Percentiles rank a stretch among this genome's conserved stretches.
phyloP scores from a whole-genome alignment of 2,888 invertebrate genomes.

The Drosophila gaucha region DNA sequence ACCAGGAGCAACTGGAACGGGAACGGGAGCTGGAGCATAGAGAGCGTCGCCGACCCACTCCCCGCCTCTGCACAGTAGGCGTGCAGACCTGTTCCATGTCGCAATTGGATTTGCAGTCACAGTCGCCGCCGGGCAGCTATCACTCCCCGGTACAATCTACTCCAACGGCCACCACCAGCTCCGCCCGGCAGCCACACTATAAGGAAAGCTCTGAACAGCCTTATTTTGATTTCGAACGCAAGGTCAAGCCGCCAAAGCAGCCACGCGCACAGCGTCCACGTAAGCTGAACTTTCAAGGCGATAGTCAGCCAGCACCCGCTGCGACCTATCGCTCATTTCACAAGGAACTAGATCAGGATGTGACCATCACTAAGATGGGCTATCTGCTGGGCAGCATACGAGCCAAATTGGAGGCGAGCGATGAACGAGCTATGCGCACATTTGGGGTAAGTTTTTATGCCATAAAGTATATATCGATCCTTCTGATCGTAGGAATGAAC shows the following conservation, averaged over 20 bases:
- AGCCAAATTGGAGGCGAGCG: slow-evolving; percentile 80
- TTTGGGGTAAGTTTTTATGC: slow-evolving; percentile 82
- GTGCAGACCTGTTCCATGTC: slow-evolving; percentile 77
- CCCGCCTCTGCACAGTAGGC: slow-evolving; percentile 72
- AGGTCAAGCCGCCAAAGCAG: slow-evolving; percentile 78
- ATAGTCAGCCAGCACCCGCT: slow-evolving; percentile 32
- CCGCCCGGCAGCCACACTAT: slow-evolving; percentile 27
- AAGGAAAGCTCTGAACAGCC: slow-evolving; percentile 33
- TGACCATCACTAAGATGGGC: slow-evolving; percentile 81
- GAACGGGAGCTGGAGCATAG: neutral
- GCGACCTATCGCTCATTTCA: slow-evolving; percentile 83
- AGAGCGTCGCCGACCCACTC: slow-evolving; percentile 10
- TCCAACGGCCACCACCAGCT: slow-evolving; percentile 47
- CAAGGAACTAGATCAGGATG: slow-evolving; percentile 82
- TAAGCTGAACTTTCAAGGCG: slow-evolving; percentile 73
- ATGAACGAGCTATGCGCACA: slow-evolving; percentile 75
- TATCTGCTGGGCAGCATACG: slow-evolving; percentile 82
- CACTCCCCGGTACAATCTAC: slow-evolving; percentile 80
- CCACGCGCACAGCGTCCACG: slow-evolving; percentile 58
- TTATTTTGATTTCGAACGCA: slow-evolving; percentile 82
- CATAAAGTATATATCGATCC: too few species aligned
- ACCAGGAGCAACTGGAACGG: slow-evolving; percentile 31
- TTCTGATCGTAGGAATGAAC: too few species aligned
- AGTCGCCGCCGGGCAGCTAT: slow-evolving; percentile 83
- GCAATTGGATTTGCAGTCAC: slow-evolving; percentile 61